Evolutionary conservation across 2,888 invertebrate genomes (phyloP), one percentile per base, ranked within the genome.

Genomic region (Tribolium freemani): DNA sequence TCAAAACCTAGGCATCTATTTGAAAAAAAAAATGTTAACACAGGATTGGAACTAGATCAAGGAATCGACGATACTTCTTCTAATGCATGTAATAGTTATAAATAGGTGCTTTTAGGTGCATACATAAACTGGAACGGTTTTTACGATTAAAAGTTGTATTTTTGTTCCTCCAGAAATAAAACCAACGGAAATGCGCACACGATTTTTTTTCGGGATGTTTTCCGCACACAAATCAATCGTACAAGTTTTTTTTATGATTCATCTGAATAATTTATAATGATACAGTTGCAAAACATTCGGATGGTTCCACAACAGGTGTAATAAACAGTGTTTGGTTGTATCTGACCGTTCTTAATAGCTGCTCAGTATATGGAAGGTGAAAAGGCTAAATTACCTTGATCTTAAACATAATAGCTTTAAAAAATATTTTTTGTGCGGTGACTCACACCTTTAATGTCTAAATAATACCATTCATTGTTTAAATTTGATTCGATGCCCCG

Each of bases 21-120:
- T 26, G 26, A 26, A 26, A 26, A 26, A 31, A 48, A 56, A 66
- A 64, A 53, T 10, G 38, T 63, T 31, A 10, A 51, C 16, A 26
- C 10, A 56, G 3, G 31, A 66, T 66, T 54, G 45, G 54, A 54
- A 66, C 11, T 56, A 56, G 66, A 66, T 66, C 66, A 66, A 51
- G 63, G 54, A 8, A 66, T 38, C 38, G 63, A 16, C 21, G 38
- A 51, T 51, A n/a, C 8, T 21, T 63, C 13, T 63, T 61, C 9
- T 8, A 50, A 9, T 48, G 10, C 13, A 38, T 63, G 53, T 38
- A 63, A 63, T 53, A 13, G 38, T 9, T 63, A 63, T 63, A 63
- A 63, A 63, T 63, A 63, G 58, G 45, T 45, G 46, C n/a, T 45
- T 58, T 45, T 58, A 46, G 20, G n/a, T 45, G 16, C 45, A 20